These are phyloP conservation scores for Mus minutoides DNA, from an alignment of 2,797 vertebrate species.

Conservation along the genomic window DNA sequence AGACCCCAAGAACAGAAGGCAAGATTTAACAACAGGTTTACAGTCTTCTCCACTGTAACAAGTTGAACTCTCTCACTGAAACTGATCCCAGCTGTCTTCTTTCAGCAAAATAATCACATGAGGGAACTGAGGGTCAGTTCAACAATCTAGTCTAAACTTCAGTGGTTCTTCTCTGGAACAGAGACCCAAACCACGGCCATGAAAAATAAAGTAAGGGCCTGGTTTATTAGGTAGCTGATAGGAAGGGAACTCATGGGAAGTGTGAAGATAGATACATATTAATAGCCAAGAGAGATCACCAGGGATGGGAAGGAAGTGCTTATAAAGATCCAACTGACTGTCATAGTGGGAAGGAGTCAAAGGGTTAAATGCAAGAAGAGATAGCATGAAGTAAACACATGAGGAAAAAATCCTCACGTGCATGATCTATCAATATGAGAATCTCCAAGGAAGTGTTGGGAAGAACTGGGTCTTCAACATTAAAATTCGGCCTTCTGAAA, in stretches of 20 bases:
- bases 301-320: not conserved
- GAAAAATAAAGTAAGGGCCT: not conserved
- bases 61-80: not conserved
- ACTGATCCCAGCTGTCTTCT: not conserved
- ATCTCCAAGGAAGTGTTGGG: not conserved
- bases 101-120: not conserved
- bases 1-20: not conserved
- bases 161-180: not conserved
- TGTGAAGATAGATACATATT: fast-evolving
- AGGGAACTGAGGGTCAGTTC: not conserved
- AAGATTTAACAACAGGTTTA: not conserved
- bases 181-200: not conserved
- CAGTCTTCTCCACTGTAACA: not conserved
- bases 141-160: not conserved
- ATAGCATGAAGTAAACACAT: not conserved
- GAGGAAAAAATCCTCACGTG: not conserved
- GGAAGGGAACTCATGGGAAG: not conserved
- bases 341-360: not conserved
- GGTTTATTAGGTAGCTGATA: not conserved
- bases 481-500: not conserved
- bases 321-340: not conserved
- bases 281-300: not conserved
- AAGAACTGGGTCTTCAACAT: not conserved
- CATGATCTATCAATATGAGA: not conserved
- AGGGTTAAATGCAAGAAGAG: not conserved